Conservation (phyloP, 2,888 invertebrate genomes). For the Hololepta plana region DNA sequence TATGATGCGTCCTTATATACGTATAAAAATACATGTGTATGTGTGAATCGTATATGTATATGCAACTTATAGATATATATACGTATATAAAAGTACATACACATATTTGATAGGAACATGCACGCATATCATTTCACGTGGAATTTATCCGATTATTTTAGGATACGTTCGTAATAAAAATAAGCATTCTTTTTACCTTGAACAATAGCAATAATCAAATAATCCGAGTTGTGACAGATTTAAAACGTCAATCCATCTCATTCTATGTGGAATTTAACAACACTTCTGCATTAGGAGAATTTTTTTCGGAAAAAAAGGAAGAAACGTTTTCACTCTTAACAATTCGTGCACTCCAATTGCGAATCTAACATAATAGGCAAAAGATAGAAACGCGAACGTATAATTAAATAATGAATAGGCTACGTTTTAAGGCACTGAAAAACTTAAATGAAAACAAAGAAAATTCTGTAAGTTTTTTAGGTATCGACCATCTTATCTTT, state of each 20-base stretch:
- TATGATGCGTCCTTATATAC: no score
- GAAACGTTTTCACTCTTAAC: no score
- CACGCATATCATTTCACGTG: no score
- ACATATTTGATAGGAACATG: no score
- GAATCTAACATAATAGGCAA: neutral
- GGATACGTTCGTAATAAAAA: no score
- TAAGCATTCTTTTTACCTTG: no score
- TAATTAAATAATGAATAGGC: constrained; percentile 6
- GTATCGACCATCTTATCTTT: constrained; percentile 28
- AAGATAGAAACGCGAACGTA: neutral
- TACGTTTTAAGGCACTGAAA: constrained; percentile 19
- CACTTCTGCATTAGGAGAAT: constrained; percentile 13
- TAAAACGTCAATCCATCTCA: constrained; percentile 24
- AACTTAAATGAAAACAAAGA: constrained; percentile 29
- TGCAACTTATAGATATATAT: no score
- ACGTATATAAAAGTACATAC: no score
- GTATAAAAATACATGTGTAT: no score
- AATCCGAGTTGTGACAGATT: constrained; percentile 23
- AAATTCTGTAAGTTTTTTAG: constrained; percentile 26
- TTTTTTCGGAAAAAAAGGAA: neutral
- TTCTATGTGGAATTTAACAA: constrained; percentile 24
- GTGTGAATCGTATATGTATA: no score
- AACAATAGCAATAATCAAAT: no score
- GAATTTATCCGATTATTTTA: no score
- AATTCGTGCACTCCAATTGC: neutral